phyloP scores from a whole-genome alignment of 1,140 invertebrate species.

The Geopemphigus sp. region DNA sequence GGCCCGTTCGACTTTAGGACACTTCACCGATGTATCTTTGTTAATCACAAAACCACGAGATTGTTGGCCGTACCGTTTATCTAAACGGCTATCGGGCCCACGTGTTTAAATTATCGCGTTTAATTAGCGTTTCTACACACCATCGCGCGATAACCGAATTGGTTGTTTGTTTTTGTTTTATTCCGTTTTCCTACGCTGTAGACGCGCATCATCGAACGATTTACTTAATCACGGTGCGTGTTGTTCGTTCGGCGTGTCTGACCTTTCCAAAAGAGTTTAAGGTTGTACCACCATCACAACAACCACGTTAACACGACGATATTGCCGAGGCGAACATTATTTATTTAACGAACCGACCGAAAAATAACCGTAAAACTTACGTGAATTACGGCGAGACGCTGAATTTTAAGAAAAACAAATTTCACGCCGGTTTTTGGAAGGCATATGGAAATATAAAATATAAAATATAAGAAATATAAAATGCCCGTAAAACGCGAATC shows the following conservation, averaged over 20 bases:
- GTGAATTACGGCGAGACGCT: too few species aligned
- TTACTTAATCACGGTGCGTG: background rate
- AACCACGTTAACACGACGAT: too few species aligned
- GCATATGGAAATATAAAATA: too few species aligned
- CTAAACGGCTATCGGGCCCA: background rate
- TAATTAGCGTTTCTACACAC: background rate
- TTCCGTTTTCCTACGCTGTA: background rate
- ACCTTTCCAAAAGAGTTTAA: slow-evolving; percentile 39
- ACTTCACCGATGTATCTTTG: background rate
- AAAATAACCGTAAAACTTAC: too few species aligned
- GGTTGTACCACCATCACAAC: background rate
- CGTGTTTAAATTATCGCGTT: background rate
- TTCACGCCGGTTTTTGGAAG: too few species aligned
- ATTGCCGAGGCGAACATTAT: too few species aligned
- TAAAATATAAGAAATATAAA: background rate
- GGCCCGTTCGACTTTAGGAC: background rate
- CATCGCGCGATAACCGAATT: background rate
- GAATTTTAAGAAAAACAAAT: too few species aligned
- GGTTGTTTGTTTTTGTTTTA: background rate
- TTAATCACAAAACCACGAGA: background rate
- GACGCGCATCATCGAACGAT: background rate
- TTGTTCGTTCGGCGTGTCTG: background rate
- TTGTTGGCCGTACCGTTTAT: background rate
- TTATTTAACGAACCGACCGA: too few species aligned
- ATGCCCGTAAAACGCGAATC: too few species aligned